Evolutionary conservation across 2,888 invertebrate genomes (phyloP), one percentile per base, ranked within the genome.

Genomic region (Brenthis ino): DNA sequence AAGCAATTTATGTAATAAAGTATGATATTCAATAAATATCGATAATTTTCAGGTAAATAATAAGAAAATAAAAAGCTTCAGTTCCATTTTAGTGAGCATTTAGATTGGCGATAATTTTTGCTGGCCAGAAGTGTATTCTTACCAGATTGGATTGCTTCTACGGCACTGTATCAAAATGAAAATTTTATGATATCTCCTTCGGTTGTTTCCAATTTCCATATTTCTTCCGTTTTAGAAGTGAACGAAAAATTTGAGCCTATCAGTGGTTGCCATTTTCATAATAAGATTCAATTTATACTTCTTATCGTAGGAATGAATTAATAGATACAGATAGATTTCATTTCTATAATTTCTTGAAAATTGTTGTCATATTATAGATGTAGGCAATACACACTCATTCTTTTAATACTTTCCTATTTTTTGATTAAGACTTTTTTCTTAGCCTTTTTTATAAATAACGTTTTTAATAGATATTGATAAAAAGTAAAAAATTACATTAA

Each of bases 191-290:
- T 43, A 54, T 37, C 53, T 14, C 16, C 2, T 53, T 53, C 51
- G n/a, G 51, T 16, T 54, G 20, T 43, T 13, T 53, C 37, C 63
- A 63, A 54, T 54, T 63, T 54, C 43, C 20, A 53, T 50, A 60
- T 60, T 50, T 48, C 14, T 48, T 60, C 5, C 37, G 37, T n/a
- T 50, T 12, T 50, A n/a, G n/a, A 33, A n/a, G 28, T n/a, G 47
- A 48, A 58, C 14, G 57, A 20, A 47, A 24, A 14, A 58, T 47
- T 8, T 58, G 20, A 57, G 8, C 37, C 11, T 4, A 24, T 8
- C 14, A 20, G 6, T 14, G 20, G 24, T 24, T 14, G 28, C 28
- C 28, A 33, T 48, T 50, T 50, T 33, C 28, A 50, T 50, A 50
- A 48, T 28, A 60, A 28, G 50, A 60, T 60, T 50, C 48, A n/a